A percentile compares a stretch with the other conserved stretches of the same genome.
phyloP scores from a whole-genome alignment of 2,888 invertebrate species.

The Phragmatobia fuliginosa region DNA sequence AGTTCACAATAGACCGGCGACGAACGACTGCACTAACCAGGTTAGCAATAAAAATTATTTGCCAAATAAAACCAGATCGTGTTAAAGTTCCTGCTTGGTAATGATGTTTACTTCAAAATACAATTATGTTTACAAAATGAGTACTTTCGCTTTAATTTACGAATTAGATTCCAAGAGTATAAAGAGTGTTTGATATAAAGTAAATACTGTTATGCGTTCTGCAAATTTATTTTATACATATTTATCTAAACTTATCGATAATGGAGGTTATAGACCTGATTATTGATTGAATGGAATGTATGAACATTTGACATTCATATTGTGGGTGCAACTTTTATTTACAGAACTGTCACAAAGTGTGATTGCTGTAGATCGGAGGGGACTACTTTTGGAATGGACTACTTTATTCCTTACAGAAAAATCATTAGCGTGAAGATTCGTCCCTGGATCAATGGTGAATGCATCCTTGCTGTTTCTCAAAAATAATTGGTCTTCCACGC shows the following conservation, averaged over 20 bases:
- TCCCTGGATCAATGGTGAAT: too few relatives aligned
- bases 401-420: too few relatives aligned
- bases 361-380: too few relatives aligned
- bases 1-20: conserved; percentile 54
- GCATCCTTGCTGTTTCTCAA: too few relatives aligned
- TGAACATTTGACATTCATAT: too few relatives aligned
- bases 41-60: conserved; percentile 65
- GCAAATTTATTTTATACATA: not conserved
- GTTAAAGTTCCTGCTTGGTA: conserved; percentile 39
- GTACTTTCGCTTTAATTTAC: not conserved
- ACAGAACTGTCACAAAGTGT: too few relatives aligned
- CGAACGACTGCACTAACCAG: conserved; percentile 62
- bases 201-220: not conserved
- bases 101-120: conserved; percentile 26
- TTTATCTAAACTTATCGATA: not conserved
- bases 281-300: too few relatives aligned
- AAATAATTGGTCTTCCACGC: too few relatives aligned
- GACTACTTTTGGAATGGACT: too few relatives aligned
- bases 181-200: not conserved
- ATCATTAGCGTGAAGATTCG: too few relatives aligned
- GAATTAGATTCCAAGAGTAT: not conserved
- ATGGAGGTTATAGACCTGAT: too few relatives aligned
- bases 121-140: not conserved
- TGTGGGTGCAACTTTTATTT: too few relatives aligned
- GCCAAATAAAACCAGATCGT: conserved; percentile 62